These are phyloP conservation scores for Steinernema hermaphroditum DNA, from an alignment of 2,888 invertebrate genomes.

Conservation along the genomic window DNA sequence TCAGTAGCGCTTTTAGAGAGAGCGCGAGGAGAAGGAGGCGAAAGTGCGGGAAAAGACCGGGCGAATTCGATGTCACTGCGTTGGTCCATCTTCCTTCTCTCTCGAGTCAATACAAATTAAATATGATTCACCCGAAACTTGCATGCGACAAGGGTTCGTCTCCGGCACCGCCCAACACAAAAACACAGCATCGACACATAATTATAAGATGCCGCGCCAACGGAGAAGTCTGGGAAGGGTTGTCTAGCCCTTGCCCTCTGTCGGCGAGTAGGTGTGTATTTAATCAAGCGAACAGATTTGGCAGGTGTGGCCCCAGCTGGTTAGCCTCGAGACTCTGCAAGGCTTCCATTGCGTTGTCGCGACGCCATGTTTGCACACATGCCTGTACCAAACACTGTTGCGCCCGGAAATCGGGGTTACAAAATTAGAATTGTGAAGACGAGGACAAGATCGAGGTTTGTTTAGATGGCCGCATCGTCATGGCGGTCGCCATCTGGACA, in stretches of 20 bases:
- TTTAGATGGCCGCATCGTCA: constrained; percentile 8
- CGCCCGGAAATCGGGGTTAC: not conserved
- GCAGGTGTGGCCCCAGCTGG: constrained; percentile 24
- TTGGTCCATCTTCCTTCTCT: constrained; percentile 23
- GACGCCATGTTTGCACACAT: constrained; percentile 13
- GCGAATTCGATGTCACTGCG: not conserved
- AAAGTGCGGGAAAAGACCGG: constrained; percentile 3
- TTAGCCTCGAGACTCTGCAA: constrained; percentile 10
- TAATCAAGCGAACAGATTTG: constrained; percentile 27
- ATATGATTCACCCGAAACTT: constrained; percentile 30
- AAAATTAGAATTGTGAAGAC: not conserved
- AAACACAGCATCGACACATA: not conserved
- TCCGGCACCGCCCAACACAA: constrained; percentile 10
- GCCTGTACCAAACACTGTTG: constrained; percentile 5
- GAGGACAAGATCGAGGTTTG: not conserved
- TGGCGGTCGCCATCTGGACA: constrained; percentile 9
- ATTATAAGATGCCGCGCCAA: constrained; percentile 1
- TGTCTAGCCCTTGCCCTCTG: not conserved
- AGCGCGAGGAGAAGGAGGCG: not conserved
- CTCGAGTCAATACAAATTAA: constrained; percentile 31
- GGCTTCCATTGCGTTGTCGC: not conserved
- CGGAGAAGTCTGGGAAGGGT: not conserved
- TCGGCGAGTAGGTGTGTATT: constrained; percentile 15
- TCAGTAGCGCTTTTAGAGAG: not conserved
- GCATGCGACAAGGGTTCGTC: constrained; percentile 11